Conservation (phyloP, 30 jellyfish, hydroid and myxozoan genomes). For the Chironex yamaguchii region DNA sequence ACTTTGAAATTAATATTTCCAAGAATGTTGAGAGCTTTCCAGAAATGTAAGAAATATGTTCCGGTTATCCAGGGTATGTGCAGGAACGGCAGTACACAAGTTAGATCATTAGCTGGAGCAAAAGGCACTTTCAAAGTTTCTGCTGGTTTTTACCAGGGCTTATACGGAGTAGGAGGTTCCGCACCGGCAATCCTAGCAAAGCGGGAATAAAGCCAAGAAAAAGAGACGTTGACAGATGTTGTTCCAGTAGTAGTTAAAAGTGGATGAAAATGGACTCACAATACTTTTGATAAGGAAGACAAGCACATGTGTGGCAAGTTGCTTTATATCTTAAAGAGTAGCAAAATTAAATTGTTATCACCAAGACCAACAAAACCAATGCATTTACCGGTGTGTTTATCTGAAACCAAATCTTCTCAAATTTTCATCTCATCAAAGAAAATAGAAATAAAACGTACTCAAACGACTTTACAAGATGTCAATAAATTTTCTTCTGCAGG, state of each 20-base stretch:
- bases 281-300: constrained; percentile 64
- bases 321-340: constrained; percentile 54
- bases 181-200: too few species aligned
- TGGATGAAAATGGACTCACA: constrained; percentile 59
- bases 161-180: too few species aligned
- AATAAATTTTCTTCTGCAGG: too few species aligned
- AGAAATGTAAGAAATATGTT: constrained; percentile 69
- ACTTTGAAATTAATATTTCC: constrained; percentile 56
- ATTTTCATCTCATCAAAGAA: constrained; percentile 81
- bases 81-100: too few species aligned
- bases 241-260: constrained; percentile 74
- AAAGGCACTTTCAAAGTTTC: too few species aligned
- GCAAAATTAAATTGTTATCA: constrained; percentile 69
- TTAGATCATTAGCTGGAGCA: too few species aligned
- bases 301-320: constrained; percentile 79
- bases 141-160: too few species aligned
- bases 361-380: constrained; percentile 83
- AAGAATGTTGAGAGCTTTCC: constrained; percentile 70
- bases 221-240: constrained; percentile 51
- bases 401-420: constrained; percentile 78
- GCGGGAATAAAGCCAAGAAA: too few species aligned
- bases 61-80: too few species aligned
- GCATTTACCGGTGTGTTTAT: constrained; percentile 81
- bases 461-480: too few species aligned
- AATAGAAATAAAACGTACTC: constrained; percentile 45